Conservation (phyloP, 2,113 vertebrate genomes). For the Gallinago undulata region DNA sequence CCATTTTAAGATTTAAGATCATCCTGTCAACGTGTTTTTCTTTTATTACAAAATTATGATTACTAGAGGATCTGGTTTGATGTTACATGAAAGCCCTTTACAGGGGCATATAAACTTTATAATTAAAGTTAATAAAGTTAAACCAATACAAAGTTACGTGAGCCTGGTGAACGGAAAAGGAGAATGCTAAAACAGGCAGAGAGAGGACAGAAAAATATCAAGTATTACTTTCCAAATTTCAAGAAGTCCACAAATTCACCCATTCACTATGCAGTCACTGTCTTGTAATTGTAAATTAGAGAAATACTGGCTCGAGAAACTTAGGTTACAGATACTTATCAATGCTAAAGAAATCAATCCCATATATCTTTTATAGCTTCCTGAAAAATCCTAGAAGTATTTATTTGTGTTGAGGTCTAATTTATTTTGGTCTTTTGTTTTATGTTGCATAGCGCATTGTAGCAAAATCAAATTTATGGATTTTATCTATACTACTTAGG, state of each 20-base stretch:
- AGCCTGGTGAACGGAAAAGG: neutral
- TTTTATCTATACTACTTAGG: neutral
- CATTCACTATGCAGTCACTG: fast-evolving
- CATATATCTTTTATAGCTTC: neutral
- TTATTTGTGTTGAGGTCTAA: neutral
- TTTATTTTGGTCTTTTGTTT: neutral
- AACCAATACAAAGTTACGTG: neutral
- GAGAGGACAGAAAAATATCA: neutral
- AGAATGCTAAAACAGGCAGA: neutral
- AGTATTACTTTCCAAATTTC: neutral
- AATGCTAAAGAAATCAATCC: neutral
- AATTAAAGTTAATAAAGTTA: neutral
- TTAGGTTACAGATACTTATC: neutral
- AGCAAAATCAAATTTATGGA: neutral
- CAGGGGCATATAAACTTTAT: neutral
- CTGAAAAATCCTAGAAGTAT: neutral
- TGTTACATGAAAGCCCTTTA: neutral
- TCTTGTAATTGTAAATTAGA: neutral
- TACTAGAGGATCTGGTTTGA: neutral
- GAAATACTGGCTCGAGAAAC: neutral
- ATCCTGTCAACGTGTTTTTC: neutral
- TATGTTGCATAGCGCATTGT: neutral
- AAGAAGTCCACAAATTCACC: neutral
- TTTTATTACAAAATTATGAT: neutral
- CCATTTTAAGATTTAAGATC: neutral